phyloP scores from a whole-genome alignment of 2,797 vertebrate species.

The Mycteria americana region DNA sequence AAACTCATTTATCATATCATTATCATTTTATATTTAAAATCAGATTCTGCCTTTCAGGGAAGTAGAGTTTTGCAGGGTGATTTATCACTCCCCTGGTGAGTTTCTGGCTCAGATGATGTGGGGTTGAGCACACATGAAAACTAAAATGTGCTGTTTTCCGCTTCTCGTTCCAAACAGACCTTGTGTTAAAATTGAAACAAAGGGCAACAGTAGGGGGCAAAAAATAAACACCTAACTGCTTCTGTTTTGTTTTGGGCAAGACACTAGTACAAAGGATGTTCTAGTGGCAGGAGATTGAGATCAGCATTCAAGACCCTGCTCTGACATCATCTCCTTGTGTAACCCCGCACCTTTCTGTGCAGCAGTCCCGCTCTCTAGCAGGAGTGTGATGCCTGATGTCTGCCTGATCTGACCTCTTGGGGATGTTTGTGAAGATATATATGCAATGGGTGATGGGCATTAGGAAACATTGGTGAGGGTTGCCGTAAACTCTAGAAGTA shows the following conservation, averaged over 20 bases:
- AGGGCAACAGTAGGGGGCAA: neutral
- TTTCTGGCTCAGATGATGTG: neutral
- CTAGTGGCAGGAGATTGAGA: neutral
- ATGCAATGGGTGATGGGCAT: neutral
- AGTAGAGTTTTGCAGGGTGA: neutral
- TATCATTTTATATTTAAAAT: neutral
- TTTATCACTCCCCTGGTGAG: neutral
- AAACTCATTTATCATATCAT: neutral
- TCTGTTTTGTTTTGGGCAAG: neutral
- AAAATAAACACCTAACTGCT: neutral
- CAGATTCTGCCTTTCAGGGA: neutral
- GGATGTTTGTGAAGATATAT: neutral
- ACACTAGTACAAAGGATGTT: neutral
- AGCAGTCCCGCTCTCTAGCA: neutral
- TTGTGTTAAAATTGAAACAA: neutral
- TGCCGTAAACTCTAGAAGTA: neutral
- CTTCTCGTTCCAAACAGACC: neutral
- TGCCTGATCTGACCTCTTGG: neutral
- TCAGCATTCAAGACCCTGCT: neutral
- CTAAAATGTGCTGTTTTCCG: neutral
- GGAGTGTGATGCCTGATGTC: neutral
- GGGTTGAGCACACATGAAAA: neutral
- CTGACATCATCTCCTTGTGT: neutral
- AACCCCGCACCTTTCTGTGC: neutral
- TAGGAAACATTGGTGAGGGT: neutral